Percentiles rank a stretch among this genome's conserved stretches.
Evolutionary conservation across 2,888 invertebrate species (phyloP).

Genomic region (Noctuana brunneofusca): DNA sequence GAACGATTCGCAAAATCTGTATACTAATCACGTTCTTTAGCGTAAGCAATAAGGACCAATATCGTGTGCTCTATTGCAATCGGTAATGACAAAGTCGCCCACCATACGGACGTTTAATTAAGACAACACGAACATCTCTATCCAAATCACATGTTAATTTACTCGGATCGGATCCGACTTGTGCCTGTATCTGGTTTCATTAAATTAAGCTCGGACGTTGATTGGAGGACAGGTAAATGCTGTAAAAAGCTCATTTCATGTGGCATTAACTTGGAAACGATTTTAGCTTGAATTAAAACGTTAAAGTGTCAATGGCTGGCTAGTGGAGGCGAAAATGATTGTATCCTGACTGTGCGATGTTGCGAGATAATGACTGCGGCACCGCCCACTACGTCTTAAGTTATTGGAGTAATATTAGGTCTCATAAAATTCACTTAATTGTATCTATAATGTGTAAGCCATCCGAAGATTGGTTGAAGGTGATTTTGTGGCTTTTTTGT

Average conservation of each 20-base stretch:
- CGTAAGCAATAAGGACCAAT: neutral
- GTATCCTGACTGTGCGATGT: neutral
- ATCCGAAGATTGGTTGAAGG: neutral
- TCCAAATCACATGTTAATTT: constrained; percentile 42
- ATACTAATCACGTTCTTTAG: neutral
- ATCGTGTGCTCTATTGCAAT: constrained; percentile 4
- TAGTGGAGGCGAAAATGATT: constrained; percentile 13
- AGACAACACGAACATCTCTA: constrained; percentile 40
- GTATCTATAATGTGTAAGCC: neutral
- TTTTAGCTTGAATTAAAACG: constrained; percentile 24
- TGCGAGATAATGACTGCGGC: constrained; percentile 23
- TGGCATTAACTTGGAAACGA: constrained; percentile 26
- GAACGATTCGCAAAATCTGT: constrained; percentile 7
- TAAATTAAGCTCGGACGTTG: constrained; percentile 40
- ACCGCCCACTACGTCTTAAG: constrained; percentile 16
- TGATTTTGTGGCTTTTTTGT: constrained; percentile 6
- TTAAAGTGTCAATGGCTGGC: constrained; percentile 2
- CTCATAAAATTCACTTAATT: constrained; percentile 17
- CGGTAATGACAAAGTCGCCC: constrained; percentile 33
- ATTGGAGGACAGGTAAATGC: constrained; percentile 39
- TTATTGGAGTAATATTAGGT: constrained; percentile 15
- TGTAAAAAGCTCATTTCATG: constrained; percentile 40
- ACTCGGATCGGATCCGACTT: constrained; percentile 38
- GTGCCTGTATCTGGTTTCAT: constrained; percentile 39
- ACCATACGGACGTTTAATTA: constrained; percentile 41